A percentile compares a stretch with the other conserved stretches of the same genome.
phyloP scores from a whole-genome alignment of 2,113 vertebrate species.

The Atlantisia rogersi region DNA sequence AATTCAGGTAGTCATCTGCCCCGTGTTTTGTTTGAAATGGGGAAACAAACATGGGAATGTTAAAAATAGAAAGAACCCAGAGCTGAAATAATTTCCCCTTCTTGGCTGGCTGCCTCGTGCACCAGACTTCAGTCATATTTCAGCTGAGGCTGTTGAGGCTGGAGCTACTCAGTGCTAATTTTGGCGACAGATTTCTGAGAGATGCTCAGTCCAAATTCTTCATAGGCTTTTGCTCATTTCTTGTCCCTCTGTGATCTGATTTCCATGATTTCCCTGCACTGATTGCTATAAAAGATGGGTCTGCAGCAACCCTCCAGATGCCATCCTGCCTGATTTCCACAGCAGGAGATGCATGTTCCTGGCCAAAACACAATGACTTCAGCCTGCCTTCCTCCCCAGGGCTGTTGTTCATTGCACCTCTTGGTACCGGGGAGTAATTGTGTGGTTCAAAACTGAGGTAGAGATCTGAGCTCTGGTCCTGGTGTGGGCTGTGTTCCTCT shows the following conservation, averaged over 20 bases:
- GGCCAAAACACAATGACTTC: background rate
- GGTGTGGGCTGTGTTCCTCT: background rate
- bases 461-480: background rate
- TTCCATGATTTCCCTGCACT: background rate
- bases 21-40: background rate
- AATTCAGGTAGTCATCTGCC: background rate
- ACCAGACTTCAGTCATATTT: background rate
- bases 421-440: rapidly evolving
- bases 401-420: background rate
- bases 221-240: background rate
- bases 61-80: slow-evolving; percentile 41
- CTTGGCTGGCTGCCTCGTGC: background rate
- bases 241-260: background rate
- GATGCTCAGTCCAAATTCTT: background rate
- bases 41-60: background rate
- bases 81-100: slow-evolving; percentile 19
- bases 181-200: background rate
- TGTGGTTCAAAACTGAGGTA: background rate
- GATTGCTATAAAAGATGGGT: background rate
- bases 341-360: background rate
- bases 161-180: background rate
- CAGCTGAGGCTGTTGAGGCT: background rate
- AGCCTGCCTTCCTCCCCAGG: background rate
- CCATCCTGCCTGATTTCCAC: background rate
- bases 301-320: background rate